phyloP scores from a whole-genome alignment of 2,888 invertebrate species.

The Aproaerema taeniolella region DNA sequence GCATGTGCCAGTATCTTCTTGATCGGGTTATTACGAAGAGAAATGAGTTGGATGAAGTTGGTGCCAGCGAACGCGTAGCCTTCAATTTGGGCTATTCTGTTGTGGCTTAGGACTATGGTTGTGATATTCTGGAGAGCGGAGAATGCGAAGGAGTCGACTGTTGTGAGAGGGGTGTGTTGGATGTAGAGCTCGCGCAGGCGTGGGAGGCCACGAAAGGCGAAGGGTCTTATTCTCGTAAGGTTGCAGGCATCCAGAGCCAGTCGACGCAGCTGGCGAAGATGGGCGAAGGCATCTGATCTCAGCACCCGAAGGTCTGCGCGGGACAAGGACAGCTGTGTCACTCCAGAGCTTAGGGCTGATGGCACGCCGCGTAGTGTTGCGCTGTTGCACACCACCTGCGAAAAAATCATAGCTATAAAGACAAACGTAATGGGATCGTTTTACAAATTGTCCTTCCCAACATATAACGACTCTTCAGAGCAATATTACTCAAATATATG shows the following conservation, averaged over 20 bases:
- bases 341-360: conserved; percentile 84
- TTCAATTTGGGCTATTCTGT: conserved; percentile 83
- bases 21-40: conserved; percentile 90
- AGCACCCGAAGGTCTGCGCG: conserved; percentile 90
- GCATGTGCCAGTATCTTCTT: conserved; percentile 88
- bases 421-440: background rate
- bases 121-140: conserved; percentile 89
- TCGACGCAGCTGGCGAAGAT: conserved; percentile 87
- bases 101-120: conserved; percentile 82
- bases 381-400: conserved; percentile 92
- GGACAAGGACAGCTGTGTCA: conserved; percentile 90
- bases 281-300: conserved; percentile 88
- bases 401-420: no score
- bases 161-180: conserved; percentile 89
- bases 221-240: conserved; percentile 87
- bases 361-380: conserved; percentile 89
- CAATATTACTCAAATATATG: no score
- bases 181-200: conserved; percentile 88
- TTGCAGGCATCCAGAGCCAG: conserved; percentile 92
- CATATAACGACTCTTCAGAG: no score
- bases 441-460: no score
- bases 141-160: conserved; percentile 90
- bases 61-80: conserved; percentile 93
- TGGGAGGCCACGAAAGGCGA: conserved; percentile 90
- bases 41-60: conserved; percentile 87